These are phyloP conservation scores for Shargacucullia verbasci DNA, from an alignment of 2,888 invertebrate species.

Conservation along the genomic window DNA sequence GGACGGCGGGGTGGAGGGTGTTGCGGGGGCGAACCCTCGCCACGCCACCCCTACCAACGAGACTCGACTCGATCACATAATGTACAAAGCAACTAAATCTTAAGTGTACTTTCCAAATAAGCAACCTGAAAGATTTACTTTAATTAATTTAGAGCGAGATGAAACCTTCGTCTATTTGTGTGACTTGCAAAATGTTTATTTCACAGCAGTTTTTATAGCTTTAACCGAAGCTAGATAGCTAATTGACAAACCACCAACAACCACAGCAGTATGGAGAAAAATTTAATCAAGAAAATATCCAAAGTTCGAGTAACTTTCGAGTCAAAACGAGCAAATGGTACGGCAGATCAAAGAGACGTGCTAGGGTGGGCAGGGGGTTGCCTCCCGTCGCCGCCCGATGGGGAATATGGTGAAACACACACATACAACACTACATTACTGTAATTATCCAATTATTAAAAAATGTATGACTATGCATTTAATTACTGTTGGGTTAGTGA, in stretches of 20 bases:
- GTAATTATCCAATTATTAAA: slow-evolving; percentile 86
- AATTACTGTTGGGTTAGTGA: slow-evolving; percentile 53
- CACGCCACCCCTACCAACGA: slow-evolving; percentile 63
- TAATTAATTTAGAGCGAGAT: slow-evolving; percentile 15
- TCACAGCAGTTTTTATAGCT: no score
- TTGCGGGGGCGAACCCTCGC: slow-evolving; percentile 71
- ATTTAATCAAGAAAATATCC: not conserved
- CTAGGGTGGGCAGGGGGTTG: slow-evolving; percentile 59
- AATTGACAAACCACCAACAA: not conserved
- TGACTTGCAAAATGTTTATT: not conserved
- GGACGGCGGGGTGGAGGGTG: slow-evolving; percentile 68
- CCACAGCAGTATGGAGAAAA: not conserved
- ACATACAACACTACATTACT: slow-evolving; percentile 81
- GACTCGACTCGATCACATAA: slow-evolving; percentile 62
- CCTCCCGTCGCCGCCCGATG: slow-evolving; percentile 62
- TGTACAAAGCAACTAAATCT: slow-evolving; percentile 29
- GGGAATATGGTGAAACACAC: slow-evolving; percentile 81
- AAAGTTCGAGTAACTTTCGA: slow-evolving; percentile 60
- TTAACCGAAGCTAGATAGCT: no score
- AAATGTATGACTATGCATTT: slow-evolving; percentile 67
- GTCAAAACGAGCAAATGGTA: slow-evolving; percentile 61
- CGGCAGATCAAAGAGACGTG: slow-evolving; percentile 68
- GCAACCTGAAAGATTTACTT: slow-evolving; percentile 20
- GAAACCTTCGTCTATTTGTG: slow-evolving; percentile 8
- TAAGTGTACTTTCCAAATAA: slow-evolving; percentile 39